phyloP scores from a whole-genome alignment of 1,140 invertebrate genomes.

The Pseudomyrmex concolor region DNA sequence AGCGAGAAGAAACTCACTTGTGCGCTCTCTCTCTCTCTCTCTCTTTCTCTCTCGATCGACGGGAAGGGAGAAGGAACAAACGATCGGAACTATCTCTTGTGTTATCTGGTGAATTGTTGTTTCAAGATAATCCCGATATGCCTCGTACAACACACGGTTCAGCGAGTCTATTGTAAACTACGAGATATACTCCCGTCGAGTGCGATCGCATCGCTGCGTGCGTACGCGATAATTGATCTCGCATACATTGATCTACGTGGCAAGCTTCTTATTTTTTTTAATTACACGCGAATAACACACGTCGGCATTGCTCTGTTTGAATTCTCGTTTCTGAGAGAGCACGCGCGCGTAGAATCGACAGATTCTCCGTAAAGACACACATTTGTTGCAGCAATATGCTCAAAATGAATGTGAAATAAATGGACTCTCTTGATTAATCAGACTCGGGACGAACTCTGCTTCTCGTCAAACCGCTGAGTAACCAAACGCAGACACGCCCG shows the following conservation, averaged over 20 bases:
- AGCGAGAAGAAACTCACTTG: constrained; percentile 6
- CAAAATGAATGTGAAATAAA: background rate
- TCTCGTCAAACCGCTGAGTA: constrained; percentile 14
- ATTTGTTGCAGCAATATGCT: background rate
- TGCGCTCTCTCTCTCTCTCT: no score
- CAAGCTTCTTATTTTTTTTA: background rate
- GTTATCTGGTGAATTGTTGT: constrained; percentile 6
- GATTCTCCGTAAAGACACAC: background rate
- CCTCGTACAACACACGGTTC: no score
- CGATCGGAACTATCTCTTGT: constrained; percentile 28
- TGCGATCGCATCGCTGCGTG: background rate
- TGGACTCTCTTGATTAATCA: constrained; percentile 21
- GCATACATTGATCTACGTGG: background rate
- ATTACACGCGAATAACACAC: background rate
- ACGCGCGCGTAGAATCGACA: background rate
- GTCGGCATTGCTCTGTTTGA: constrained; percentile 21
- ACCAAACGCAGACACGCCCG: constrained; percentile 49
- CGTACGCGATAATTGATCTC: background rate
- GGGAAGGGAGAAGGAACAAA: constrained; percentile 45
- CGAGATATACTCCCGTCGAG: background rate
- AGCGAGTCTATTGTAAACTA: background rate
- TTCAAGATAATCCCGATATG: constrained; percentile 1
- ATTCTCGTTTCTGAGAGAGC: constrained; percentile 14
- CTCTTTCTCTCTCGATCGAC: constrained; percentile 23
- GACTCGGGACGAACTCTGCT: constrained; percentile 27